Conservation (phyloP, 2,888 invertebrate species). For the Nomada hirtipes region DNA sequence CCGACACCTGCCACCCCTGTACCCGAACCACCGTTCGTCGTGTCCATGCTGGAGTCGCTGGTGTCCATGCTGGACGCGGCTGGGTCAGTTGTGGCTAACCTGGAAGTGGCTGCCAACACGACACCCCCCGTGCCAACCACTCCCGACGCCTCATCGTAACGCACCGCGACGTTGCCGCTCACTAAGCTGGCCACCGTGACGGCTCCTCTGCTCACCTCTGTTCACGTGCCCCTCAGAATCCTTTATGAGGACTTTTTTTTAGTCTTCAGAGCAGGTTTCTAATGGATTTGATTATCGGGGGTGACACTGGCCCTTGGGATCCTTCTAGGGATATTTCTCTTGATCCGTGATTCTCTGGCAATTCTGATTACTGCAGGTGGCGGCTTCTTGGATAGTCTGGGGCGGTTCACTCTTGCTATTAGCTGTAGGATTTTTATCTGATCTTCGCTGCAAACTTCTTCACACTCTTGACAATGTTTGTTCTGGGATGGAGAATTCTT, state of each 20-base stretch:
- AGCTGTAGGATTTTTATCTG: too few species aligned
- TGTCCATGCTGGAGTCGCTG: conserved; percentile 78
- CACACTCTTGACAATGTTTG: too few species aligned
- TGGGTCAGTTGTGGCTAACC: conserved; percentile 84
- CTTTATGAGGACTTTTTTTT: neutral
- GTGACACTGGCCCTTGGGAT: neutral
- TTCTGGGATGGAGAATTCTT: too few species aligned
- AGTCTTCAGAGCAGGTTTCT: neutral
- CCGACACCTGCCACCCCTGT: conserved; percentile 44
- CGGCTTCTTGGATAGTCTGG: too few species aligned
- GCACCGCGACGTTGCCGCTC: conserved; percentile 81
- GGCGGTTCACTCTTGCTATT: too few species aligned
- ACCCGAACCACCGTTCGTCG: conserved; percentile 65
- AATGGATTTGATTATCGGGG: neutral
- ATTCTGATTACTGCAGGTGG: too few species aligned
- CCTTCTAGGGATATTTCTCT: too few species aligned
- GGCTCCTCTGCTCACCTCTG: conserved; percentile 51
- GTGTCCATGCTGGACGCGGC: conserved; percentile 74
- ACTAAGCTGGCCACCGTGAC: conserved; percentile 83
- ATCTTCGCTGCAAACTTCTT: too few species aligned
- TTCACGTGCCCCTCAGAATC: conserved; percentile 20
- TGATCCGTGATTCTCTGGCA: too few species aligned
- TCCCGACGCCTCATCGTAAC: conserved; percentile 84
- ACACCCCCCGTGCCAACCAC: conserved; percentile 85
- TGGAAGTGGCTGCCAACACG: conserved; percentile 82